These are phyloP conservation scores for Hartigia nigra DNA, from an alignment of 2,888 invertebrate species.

Conservation along the genomic window DNA sequence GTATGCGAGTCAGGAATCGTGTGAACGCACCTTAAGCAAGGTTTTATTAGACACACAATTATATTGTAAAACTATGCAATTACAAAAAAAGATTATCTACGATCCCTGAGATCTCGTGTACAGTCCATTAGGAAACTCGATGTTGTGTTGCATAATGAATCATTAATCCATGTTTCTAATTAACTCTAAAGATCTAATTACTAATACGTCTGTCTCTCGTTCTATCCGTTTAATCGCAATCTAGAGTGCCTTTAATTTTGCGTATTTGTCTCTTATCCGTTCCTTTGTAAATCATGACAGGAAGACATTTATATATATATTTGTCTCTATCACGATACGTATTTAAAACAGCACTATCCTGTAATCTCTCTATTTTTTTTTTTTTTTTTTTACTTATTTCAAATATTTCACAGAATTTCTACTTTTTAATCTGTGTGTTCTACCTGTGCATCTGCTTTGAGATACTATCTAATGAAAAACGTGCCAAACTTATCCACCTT, in stretches of 20 bases:
- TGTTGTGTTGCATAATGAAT: constrained; percentile 4
- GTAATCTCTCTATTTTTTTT: not conserved
- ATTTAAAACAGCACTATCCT: not conserved
- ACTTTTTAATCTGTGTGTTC: not conserved
- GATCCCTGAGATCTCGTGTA: not conserved
- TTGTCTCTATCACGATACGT: not conserved
- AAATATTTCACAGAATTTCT: not conserved
- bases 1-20: not conserved
- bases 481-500: not conserved
- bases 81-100: not conserved
- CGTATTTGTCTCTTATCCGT: not conserved
- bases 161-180: constrained; percentile 3
- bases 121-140: not conserved
- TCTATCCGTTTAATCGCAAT: constrained; percentile 34
- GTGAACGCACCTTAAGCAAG: not conserved
- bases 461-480: not conserved
- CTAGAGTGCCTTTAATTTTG: constrained; percentile 2
- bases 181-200: constrained; percentile 2
- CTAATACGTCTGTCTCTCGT: constrained; percentile 50
- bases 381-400: not conserved
- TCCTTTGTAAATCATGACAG: not conserved
- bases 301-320: not conserved
- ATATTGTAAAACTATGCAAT: not conserved
- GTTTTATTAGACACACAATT: not conserved
- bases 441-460: not conserved